These are phyloP conservation scores for Hirtodrosophila cameraria DNA, from an alignment of 2,888 invertebrate genomes.

Conservation along the genomic window DNA sequence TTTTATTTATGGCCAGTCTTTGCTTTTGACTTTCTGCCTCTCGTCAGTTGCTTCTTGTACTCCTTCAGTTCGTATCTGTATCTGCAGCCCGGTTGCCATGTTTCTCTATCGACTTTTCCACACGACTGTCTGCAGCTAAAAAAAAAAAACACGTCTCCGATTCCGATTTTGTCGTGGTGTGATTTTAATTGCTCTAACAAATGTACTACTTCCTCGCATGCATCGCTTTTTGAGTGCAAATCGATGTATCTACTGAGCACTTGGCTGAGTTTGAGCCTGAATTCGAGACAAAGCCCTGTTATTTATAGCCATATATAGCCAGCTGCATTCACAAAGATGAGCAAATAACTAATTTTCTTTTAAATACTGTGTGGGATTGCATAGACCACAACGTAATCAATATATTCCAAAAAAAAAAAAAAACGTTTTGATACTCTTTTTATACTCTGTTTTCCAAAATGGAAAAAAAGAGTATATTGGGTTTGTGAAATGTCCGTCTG, in stretches of 20 bases:
- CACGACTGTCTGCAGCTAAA: slow-evolving; percentile 18
- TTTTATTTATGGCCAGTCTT: slow-evolving; percentile 59
- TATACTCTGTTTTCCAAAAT: too few species aligned
- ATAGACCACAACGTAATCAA: too few species aligned
- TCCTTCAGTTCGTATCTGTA: slow-evolving; percentile 8
- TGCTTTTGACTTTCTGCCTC: background rate
- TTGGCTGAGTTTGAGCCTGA: slow-evolving; percentile 2
- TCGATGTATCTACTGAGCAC: slow-evolving; percentile 46
- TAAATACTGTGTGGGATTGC: too few species aligned
- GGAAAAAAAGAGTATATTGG: too few species aligned
- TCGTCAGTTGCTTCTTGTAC: slow-evolving; percentile 14
- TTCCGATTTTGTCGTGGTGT: slow-evolving; percentile 48
- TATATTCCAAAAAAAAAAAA: too few species aligned
- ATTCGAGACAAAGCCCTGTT: slow-evolving; percentile 49
- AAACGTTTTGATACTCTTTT: too few species aligned
- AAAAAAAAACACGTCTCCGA: slow-evolving; percentile 41
- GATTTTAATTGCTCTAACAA: slow-evolving; percentile 80
- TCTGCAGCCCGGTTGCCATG: slow-evolving; percentile 41
- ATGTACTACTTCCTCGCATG: slow-evolving; percentile 64
- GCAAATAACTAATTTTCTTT: slow-evolving; percentile 2
- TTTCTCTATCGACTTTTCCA: slow-evolving; percentile 53
- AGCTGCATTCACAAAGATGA: slow-evolving; percentile 1
- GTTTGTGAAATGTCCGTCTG: too few species aligned
- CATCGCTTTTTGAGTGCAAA: slow-evolving; percentile 68
- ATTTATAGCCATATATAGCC: slow-evolving; percentile 61